Evolutionary conservation across 2,888 invertebrate genomes (phyloP).

Genomic region (Epiperipatus broadwayi): DNA sequence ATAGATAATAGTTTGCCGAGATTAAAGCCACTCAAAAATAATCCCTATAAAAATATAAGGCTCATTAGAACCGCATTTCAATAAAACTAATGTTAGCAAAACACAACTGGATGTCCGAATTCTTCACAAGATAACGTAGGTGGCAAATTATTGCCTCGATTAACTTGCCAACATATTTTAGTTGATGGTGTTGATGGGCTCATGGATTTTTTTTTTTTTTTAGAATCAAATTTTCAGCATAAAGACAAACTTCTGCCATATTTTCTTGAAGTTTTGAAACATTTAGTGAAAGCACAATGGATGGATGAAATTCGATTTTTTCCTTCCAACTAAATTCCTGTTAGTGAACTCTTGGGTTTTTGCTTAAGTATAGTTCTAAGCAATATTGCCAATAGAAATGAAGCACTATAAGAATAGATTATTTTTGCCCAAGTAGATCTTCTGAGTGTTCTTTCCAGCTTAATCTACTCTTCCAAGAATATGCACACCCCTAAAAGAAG

Average conservation of each 20-base stretch:
- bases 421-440: conserved; percentile 65
- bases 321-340: conserved; percentile 59
- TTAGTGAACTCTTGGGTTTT: conserved; percentile 85
- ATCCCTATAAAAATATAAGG: no score
- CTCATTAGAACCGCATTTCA: no score
- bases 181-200: no score
- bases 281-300: conserved; percentile 31
- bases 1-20: no score
- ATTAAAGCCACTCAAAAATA: no score
- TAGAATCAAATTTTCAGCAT: conserved; percentile 42
- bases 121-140: no score
- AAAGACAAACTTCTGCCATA: conserved; percentile 67
- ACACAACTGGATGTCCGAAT: no score
- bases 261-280: conserved; percentile 44
- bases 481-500: conserved; percentile 30
- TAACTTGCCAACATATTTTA: no score
- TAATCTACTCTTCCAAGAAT: conserved; percentile 40
- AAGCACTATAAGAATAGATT: conserved; percentile 40
- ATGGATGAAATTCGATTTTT: conserved; percentile 48
- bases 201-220: no score
- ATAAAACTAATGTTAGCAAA: no score
- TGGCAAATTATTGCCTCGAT: no score
- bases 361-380: conserved; percentile 79
- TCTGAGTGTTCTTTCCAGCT: conserved; percentile 48
- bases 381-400: conserved; percentile 63